A percentile compares a stretch with the other conserved stretches of the same genome.
These are phyloP conservation scores for Lophius americanus DNA, from an alignment of 2,797 vertebrate species.

Conservation along the genomic window DNA sequence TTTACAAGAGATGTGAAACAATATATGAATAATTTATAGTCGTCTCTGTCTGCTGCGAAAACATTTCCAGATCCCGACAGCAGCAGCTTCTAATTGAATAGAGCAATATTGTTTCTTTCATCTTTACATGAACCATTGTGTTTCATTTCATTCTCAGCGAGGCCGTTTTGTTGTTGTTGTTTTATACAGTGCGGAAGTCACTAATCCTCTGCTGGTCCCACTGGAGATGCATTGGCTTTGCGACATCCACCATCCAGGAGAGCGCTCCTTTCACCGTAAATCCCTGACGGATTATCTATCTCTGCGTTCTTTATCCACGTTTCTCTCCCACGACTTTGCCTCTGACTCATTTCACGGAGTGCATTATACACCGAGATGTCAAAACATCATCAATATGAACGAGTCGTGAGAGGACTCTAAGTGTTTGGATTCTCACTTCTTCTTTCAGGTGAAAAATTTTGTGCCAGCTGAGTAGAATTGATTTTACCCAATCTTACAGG, in stretches of 20 bases:
- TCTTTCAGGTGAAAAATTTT: slow-evolving; percentile 42
- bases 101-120: slow-evolving; percentile 15
- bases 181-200: slow-evolving; percentile 43
- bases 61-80: background rate
- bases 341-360: slow-evolving; percentile 49
- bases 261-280: slow-evolving; percentile 51
- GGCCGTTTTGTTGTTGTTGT: slow-evolving; percentile 52
- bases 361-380: slow-evolving; percentile 49
- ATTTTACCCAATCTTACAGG: slow-evolving; percentile 33
- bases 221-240: slow-evolving; percentile 45
- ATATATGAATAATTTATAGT: background rate
- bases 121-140: slow-evolving; percentile 34
- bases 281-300: slow-evolving; percentile 59
- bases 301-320: slow-evolving; percentile 21
- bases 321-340: slow-evolving; percentile 26
- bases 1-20: background rate
- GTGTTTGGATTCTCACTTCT: slow-evolving; percentile 34
- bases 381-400: slow-evolving; percentile 66
- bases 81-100: slow-evolving; percentile 13
- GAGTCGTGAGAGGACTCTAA: slow-evolving; percentile 40
- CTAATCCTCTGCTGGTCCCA: slow-evolving; percentile 49
- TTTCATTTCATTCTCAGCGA: slow-evolving; percentile 40
- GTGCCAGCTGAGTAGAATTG: slow-evolving; percentile 44
- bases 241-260: slow-evolving; percentile 53
- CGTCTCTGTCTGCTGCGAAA: background rate